Conservation (phyloP, 2,113 vertebrate genomes). For the Upupa epops region DNA sequence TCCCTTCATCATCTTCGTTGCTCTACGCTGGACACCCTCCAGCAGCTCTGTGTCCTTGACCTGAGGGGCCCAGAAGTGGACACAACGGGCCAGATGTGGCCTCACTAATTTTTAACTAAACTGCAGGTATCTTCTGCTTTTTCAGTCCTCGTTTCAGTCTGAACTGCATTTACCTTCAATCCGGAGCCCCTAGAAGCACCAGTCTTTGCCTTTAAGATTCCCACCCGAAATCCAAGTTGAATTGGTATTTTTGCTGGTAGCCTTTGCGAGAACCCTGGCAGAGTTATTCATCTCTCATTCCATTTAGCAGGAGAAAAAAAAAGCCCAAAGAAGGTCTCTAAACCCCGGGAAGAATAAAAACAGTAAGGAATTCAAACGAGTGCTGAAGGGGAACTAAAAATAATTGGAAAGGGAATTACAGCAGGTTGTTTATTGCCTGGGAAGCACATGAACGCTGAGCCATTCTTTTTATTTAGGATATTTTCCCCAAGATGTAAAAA, state of each 20-base stretch:
- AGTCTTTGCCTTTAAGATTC: neutral
- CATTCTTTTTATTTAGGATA: neutral
- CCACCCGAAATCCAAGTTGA: neutral
- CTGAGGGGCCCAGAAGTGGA: too few relatives aligned
- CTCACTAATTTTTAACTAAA: neutral
- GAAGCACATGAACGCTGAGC: neutral
- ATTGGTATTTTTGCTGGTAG: neutral
- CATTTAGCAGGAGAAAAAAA: neutral
- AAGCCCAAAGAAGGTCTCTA: neutral
- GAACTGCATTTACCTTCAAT: neutral
- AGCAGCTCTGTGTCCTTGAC: too few relatives aligned
- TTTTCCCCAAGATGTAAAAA: neutral
- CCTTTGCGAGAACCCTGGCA: neutral
- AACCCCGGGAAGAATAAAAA: neutral
- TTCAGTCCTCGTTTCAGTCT: neutral
- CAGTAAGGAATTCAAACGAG: neutral
- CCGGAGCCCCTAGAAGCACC: neutral
- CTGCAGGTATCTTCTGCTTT: neutral
- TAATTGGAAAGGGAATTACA: neutral
- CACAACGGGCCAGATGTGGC: too few relatives aligned
- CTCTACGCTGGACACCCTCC: too few relatives aligned
- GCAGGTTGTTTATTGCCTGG: neutral
- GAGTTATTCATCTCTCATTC: neutral
- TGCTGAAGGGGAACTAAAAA: neutral
- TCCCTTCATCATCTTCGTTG: too few relatives aligned